These are phyloP conservation scores for Pristionchus pacificus DNA, from an alignment of 1,140 invertebrate genomes.

Conservation along the genomic window DNA sequence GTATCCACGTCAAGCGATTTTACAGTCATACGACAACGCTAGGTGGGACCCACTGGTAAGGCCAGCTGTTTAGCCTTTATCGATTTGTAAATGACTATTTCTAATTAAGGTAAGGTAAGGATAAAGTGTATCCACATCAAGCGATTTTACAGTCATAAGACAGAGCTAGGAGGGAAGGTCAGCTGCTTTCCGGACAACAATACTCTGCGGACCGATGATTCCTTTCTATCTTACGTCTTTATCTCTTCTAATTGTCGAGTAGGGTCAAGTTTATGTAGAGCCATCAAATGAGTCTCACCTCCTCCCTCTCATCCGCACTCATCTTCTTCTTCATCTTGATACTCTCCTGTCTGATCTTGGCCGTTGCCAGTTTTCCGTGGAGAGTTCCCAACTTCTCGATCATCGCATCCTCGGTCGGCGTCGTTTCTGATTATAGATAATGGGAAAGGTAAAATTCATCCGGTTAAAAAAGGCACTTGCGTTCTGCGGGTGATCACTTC, in stretches of 20 bases:
- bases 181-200: neutral
- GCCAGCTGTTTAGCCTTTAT: too few species aligned
- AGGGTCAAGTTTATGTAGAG: neutral
- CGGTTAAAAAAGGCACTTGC: too few species aligned
- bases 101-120: neutral
- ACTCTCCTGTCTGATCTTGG: slow-evolving; percentile 24
- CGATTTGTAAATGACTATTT: neutral
- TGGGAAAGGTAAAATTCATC: too few species aligned
- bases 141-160: neutral
- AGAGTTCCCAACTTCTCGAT: slow-evolving; percentile 28
- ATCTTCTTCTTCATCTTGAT: slow-evolving; percentile 24
- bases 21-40: too few species aligned
- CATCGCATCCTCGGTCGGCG: slow-evolving; percentile 7
- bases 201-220: neutral
- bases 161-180: neutral
- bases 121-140: too few species aligned
- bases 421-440: neutral
- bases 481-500: too few species aligned
- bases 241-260: neutral
- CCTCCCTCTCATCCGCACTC: slow-evolving; percentile 18
- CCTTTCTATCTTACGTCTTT: neutral
- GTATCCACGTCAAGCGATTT: too few species aligned
- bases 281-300: slow-evolving; percentile 2
- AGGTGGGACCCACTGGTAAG: too few species aligned
- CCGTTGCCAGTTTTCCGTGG: slow-evolving; percentile 34